These are phyloP conservation scores for Gobius niger DNA, from an alignment of 2,113 vertebrate species.

Conservation along the genomic window DNA sequence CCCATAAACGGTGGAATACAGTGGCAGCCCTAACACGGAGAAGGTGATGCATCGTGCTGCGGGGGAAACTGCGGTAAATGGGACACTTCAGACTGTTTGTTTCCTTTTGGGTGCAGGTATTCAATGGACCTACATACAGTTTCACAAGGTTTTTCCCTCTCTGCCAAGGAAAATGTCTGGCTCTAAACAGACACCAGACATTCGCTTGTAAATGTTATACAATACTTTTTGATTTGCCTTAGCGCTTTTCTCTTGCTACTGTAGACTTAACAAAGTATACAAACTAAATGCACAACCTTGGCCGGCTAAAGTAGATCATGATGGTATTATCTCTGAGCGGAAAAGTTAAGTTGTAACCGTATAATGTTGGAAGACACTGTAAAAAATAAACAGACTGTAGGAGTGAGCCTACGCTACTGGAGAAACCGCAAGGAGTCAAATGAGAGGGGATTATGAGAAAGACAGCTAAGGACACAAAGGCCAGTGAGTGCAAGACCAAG, in stretches of 20 bases:
- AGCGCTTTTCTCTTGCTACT: neutral
- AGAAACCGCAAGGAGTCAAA: constrained; percentile 47
- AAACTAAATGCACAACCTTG: neutral
- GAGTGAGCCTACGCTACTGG: constrained; percentile 16
- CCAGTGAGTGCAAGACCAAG: neutral
- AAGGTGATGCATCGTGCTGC: constrained; percentile 21
- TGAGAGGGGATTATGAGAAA: constrained; percentile 33
- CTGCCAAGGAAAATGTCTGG: constrained; percentile 67
- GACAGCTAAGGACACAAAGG: constrained; percentile 27
- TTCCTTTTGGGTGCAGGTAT: constrained; percentile 28
- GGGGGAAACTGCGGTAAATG: constrained; percentile 35
- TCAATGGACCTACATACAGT: constrained; percentile 27
- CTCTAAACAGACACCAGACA: constrained; percentile 60
- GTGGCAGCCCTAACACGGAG: constrained; percentile 25
- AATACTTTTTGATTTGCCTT: neutral
- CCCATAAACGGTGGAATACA: constrained; percentile 27
- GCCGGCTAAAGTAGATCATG: constrained; percentile 36
- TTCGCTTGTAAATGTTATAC: constrained; percentile 58
- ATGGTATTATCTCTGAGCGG: constrained; percentile 28
- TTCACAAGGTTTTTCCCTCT: constrained; percentile 31
- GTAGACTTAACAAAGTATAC: constrained; percentile 25
- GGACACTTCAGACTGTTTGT: constrained; percentile 41
- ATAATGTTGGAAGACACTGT: constrained; percentile 17
- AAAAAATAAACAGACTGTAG: constrained; percentile 37
- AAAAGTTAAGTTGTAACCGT: constrained; percentile 26